These are phyloP conservation scores for Microcaecilia unicolor DNA, from an alignment of 2,797 vertebrate genomes.

Conservation along the genomic window DNA sequence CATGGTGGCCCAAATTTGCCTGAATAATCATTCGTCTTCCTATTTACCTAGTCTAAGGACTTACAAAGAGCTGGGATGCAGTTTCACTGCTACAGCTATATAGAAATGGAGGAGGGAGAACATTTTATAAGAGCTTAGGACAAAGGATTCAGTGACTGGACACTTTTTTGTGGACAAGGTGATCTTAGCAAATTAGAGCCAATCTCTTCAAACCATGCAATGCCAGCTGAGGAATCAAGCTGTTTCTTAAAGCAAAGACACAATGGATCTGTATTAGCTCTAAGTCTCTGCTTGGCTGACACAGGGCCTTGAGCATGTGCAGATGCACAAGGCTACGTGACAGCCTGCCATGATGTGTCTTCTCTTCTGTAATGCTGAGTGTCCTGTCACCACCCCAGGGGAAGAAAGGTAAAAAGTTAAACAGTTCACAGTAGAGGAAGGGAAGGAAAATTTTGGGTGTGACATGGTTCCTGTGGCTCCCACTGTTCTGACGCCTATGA, in stretches of 20 bases:
- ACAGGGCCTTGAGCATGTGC: too few species aligned
- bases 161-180: not conserved
- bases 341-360: too few species aligned
- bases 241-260: not conserved
- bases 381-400: too few species aligned
- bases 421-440: too few species aligned
- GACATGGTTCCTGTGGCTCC: too few species aligned
- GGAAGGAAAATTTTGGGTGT: too few species aligned
- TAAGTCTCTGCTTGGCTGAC: too few species aligned
- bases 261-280: constrained; percentile 3
- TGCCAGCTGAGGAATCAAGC: not conserved
- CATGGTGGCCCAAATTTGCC: constrained; percentile 54
- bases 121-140: constrained; percentile 11
- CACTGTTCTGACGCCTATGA: too few species aligned
- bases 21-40: constrained; percentile 49
- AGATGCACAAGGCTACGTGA: too few species aligned
- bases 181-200: not conserved
- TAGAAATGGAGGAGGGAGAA: not conserved
- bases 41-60: constrained; percentile 59
- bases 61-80: constrained; percentile 48
- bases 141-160: not conserved
- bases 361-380: too few species aligned
- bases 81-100: constrained; percentile 39
- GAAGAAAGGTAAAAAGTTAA: too few species aligned
- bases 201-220: constrained; percentile 1